Percentiles rank a stretch among this genome's conserved stretches.
phyloP scores from a whole-genome alignment of 2,888 invertebrate genomes.

The Synanthedon andrenaeformis region DNA sequence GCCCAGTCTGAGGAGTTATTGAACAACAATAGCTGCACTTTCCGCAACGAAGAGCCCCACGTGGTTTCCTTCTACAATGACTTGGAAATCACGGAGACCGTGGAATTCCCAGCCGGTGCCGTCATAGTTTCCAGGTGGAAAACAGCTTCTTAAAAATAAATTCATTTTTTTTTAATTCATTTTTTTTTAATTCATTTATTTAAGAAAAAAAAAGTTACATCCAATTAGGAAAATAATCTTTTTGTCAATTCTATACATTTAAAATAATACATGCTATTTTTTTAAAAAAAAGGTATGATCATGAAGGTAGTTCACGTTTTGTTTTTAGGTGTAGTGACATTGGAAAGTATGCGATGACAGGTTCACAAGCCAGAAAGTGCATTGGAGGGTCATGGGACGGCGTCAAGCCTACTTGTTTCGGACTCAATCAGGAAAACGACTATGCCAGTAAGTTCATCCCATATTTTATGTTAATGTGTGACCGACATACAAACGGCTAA shows the following conservation, averaged over 20 bases:
- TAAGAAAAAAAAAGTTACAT: too few relatives aligned
- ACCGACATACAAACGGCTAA: too few relatives aligned
- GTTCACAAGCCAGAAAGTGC: slow-evolving; percentile 78
- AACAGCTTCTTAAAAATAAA: not conserved
- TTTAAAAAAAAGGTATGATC: not conserved
- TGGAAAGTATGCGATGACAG: slow-evolving; percentile 87
- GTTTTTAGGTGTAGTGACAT: slow-evolving; percentile 80
- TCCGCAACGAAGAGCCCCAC: slow-evolving; percentile 81
- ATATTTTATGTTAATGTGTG: not conserved
- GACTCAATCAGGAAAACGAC: slow-evolving; percentile 87
- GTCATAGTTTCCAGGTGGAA: slow-evolving; percentile 74
- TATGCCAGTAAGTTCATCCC: slow-evolving; percentile 77
- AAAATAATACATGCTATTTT: not conserved
- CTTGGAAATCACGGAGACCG: slow-evolving; percentile 79
- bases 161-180: too few relatives aligned
- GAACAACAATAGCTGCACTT: slow-evolving; percentile 81
- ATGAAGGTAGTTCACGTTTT: not conserved
- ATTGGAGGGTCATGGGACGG: slow-evolving; percentile 86
- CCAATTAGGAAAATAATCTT: too few relatives aligned
- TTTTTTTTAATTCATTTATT: too few relatives aligned
- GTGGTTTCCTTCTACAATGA: slow-evolving; percentile 87
- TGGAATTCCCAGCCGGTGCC: slow-evolving; percentile 83
- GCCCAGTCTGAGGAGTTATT: slow-evolving; percentile 56
- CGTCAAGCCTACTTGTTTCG: slow-evolving; percentile 80
- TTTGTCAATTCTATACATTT: too few relatives aligned